Conservation (phyloP, 1,140 invertebrate genomes). For the Diploscapter pachys region DNA sequence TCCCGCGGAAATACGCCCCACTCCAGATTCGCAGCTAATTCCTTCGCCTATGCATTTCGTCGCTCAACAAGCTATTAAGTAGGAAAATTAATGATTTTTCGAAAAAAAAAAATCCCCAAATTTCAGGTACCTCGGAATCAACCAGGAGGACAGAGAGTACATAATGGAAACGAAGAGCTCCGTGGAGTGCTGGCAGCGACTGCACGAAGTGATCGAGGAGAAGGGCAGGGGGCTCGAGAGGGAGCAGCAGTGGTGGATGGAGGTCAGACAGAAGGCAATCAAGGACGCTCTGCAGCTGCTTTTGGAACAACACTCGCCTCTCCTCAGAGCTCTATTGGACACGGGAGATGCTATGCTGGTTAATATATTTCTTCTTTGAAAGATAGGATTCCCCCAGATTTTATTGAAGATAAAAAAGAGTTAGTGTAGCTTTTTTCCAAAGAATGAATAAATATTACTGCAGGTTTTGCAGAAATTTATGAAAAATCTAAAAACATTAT, state of each 20-base stretch:
- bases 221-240: conserved; percentile 40
- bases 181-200: conserved; percentile 46
- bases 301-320: conserved; percentile 52
- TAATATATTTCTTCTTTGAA: too few species aligned
- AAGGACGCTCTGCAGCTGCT: conserved; percentile 48
- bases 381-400: too few species aligned
- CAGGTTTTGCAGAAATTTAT: too few species aligned
- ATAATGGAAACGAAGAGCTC: conserved; percentile 15
- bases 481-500: not conserved
- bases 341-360: conserved; percentile 53
- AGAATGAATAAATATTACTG: too few species aligned
- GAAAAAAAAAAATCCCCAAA: too few species aligned
- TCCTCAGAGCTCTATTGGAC: conserved; percentile 52
- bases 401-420: not conserved
- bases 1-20: conserved; percentile 44
- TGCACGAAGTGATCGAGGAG: conserved; percentile 43
- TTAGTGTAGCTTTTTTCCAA: not conserved
- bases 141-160: conserved; percentile 27
- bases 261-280: conserved; percentile 45
- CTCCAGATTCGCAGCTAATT: conserved; percentile 24
- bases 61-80: conserved; percentile 50
- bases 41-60: conserved; percentile 51
- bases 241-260: conserved; percentile 53
- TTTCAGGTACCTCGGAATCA: conserved; percentile 16
- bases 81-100: conserved; percentile 1